Base-by-base conservation (phyloP, 2,888 invertebrate species). In the Melitaea athalia region DNA sequence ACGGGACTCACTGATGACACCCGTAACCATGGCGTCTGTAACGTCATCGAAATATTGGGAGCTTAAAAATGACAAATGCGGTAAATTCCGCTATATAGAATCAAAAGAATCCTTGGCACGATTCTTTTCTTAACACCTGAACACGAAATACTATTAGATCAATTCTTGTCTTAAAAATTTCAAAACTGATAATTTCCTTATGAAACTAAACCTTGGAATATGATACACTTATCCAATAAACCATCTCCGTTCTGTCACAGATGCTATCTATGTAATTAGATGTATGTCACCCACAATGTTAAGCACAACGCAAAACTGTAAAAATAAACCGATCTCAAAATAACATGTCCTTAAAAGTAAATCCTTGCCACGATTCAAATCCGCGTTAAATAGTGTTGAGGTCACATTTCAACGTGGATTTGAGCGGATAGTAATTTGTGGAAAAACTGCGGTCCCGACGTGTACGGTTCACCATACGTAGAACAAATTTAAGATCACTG, bases 351-450 rank as follows among this genome's bases (percentile, higher is more conserved):
- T 17, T n/a, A 57, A 67, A 67, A 61, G 24, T 42, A 67, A 67
- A 62, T 49, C 49, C 66, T 42, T 14, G 53, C 38, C 49, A 14
- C 50, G 24, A 52, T 67, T 63, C 55, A 64, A 69, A 60, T 64
- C 64, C 64, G 53, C 64, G 59, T 64, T 69, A 63, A 71, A 67
- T 65, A 67, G 67, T 62, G 61, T 63, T 60, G 65, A 70, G 68
- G 67, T 70, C 73, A 75, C 72, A 76, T 69, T 75, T 77, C 75
- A 76, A 71, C 74, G 70, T 64, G 75, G 75, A 76, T 77, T 74
- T 72, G 63, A 68, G 68, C 31, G 71, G 63, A 72, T 71, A 77
- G 77, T 76, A 76, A 78, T 80, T 78, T 77, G 77, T 74, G 68
- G 73, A 75, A 76, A 76, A 75, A 73, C 71, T 74, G 69, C 72